Conservation (phyloP, 2,797 vertebrate species). For the Peromyscus nudipes region DNA sequence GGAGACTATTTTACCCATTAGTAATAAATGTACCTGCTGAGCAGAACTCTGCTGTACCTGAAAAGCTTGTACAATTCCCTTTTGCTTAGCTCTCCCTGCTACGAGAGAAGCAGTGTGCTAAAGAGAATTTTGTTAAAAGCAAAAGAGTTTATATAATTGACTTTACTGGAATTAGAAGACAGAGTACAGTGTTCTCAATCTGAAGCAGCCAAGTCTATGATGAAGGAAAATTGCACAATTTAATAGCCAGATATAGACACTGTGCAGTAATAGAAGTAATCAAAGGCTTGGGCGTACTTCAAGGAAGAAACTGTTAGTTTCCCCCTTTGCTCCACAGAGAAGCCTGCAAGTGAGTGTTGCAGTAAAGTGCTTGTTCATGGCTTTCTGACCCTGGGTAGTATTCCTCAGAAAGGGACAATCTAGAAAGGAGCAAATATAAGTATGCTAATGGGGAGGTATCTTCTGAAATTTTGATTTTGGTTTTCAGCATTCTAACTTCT, state of each 20-base stretch:
- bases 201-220: conserved; percentile 55
- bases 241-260: conserved; percentile 69
- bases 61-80: conserved; percentile 74
- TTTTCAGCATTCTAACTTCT: neutral
- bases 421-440: neutral
- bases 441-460: neutral
- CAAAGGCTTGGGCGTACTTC: conserved; percentile 63
- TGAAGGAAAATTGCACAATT: conserved; percentile 77
- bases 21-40: conserved; percentile 81
- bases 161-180: conserved; percentile 78
- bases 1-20: conserved; percentile 71
- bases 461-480: neutral
- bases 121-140: conserved; percentile 83
- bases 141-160: conserved; percentile 79
- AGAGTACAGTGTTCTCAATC: conserved; percentile 74
- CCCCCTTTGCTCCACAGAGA: conserved; percentile 16
- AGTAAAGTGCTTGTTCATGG: conserved; percentile 1
- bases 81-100: conserved; percentile 69
- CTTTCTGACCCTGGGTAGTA: neutral
- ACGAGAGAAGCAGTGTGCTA: conserved; percentile 54
- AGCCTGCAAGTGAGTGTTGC: conserved; percentile 14
- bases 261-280: conserved; percentile 62
- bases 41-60: conserved; percentile 74
- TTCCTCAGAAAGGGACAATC: conserved; percentile 1
- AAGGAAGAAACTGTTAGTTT: conserved; percentile 61